These are phyloP conservation scores for Anneissia japonica DNA, from an alignment of 35 echinoderm and acorn worm genomes.

Conservation along the genomic window DNA sequence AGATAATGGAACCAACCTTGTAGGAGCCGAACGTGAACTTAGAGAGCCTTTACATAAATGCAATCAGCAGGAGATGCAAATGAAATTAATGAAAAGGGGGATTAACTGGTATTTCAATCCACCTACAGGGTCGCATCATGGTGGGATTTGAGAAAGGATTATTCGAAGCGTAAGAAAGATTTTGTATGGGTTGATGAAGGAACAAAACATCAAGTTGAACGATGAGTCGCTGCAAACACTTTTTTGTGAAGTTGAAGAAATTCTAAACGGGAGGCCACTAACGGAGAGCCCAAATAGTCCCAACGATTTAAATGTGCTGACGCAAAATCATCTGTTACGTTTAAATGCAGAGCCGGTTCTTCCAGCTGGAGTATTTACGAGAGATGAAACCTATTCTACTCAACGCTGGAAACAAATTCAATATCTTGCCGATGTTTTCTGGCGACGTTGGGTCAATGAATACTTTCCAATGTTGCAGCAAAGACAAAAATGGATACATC, in stretches of 20 bases:
- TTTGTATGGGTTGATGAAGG: slow-evolving; percentile 27
- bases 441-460: neutral
- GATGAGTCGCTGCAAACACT: slow-evolving; percentile 42
- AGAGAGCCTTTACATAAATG: slow-evolving; percentile 14
- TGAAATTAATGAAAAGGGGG: slow-evolving; percentile 13
- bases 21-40: slow-evolving; percentile 38
- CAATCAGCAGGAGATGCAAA: slow-evolving; percentile 13
- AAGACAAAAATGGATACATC: neutral
- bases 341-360: too few relatives aligned
- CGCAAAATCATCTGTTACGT: too few relatives aligned
- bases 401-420: slow-evolving; percentile 40
- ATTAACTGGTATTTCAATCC: slow-evolving; percentile 28
- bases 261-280: too few relatives aligned
- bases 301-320: too few relatives aligned
- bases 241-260: slow-evolving; percentile 34
- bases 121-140: slow-evolving; percentile 23
- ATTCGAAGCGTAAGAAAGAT: slow-evolving; percentile 22
- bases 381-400: too few relatives aligned
- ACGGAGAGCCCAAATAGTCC: too few relatives aligned
- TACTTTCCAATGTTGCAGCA: neutral
- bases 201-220: slow-evolving; percentile 40
- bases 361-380: too few relatives aligned
- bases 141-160: slow-evolving; percentile 31
- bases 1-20: slow-evolving; percentile 43
- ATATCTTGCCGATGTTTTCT: neutral